A percentile compares a stretch with the other conserved stretches of the same genome.
These are phyloP conservation scores for Drosophila saltans DNA, from an alignment of 1,140 invertebrate species.

Conservation along the genomic window DNA sequence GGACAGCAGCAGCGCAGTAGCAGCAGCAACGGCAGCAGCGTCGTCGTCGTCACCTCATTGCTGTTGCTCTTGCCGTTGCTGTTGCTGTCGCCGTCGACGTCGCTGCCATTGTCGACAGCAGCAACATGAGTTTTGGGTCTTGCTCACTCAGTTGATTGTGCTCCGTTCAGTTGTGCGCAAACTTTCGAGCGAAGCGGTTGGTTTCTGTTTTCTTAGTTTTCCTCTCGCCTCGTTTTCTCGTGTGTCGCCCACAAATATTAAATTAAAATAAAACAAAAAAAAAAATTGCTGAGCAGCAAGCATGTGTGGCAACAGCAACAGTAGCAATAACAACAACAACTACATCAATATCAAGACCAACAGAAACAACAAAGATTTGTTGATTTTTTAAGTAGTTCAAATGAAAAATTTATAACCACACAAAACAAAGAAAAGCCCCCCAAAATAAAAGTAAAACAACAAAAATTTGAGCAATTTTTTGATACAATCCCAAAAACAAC, in stretches of 20 bases:
- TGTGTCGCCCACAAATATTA: constrained; percentile 34
- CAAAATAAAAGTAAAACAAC: not conserved
- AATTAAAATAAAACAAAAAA: constrained; percentile 45
- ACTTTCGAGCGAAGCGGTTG: constrained; percentile 75
- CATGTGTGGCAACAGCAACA: constrained; percentile 53
- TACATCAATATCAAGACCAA: constrained; percentile 21
- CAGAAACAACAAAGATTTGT: constrained; percentile 46
- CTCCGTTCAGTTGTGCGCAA: constrained; percentile 60
- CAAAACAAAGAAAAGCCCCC: constrained; percentile 33
- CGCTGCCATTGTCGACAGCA: constrained; percentile 25
- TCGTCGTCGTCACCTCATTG: constrained; percentile 17
- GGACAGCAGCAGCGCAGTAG: constrained; percentile 40
- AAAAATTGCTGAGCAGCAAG: constrained; percentile 41
- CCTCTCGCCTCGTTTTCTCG: constrained; percentile 26
- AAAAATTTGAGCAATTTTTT: constrained; percentile 46
- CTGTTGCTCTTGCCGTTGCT: not conserved
- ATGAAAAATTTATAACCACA: constrained; percentile 53
- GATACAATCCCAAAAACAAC: constrained; percentile 45
- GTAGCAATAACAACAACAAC: constrained; percentile 2
- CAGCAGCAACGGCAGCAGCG: not conserved
- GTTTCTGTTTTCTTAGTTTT: constrained; percentile 42
- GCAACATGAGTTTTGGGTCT: constrained; percentile 11
- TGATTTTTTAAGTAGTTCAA: constrained; percentile 35
- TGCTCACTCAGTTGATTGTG: constrained; percentile 38
- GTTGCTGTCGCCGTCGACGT: constrained; percentile 18